phyloP scores from a whole-genome alignment of 2,113 vertebrate species.

The Hippocampus mohnikei region DNA sequence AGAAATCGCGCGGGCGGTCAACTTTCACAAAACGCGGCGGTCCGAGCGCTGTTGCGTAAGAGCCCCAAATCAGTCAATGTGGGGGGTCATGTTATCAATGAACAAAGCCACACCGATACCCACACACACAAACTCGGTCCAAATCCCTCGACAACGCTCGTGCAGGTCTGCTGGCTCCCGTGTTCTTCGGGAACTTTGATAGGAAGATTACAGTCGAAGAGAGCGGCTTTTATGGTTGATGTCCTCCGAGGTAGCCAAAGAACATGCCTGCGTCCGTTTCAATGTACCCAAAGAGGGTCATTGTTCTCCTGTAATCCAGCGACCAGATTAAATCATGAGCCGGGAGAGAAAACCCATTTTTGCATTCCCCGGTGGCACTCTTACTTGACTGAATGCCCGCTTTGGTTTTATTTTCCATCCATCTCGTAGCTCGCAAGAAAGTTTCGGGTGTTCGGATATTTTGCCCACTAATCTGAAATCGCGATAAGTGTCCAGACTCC shows the following conservation, averaged over 20 bases:
- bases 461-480: conserved; percentile 28
- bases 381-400: conserved; percentile 16
- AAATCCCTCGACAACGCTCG: conserved; percentile 16
- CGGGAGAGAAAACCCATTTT: conserved; percentile 11
- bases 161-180: conserved; percentile 28
- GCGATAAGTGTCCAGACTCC: conserved; percentile 16
- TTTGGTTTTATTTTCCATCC: background rate
- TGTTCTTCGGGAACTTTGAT: conserved; percentile 32
- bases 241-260: conserved; percentile 36
- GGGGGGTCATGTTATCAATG: conserved; percentile 57
- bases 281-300: conserved; percentile 26
- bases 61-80: conserved; percentile 24
- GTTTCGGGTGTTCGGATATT: conserved; percentile 6
- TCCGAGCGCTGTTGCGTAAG: conserved; percentile 34
- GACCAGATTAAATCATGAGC: conserved; percentile 32
- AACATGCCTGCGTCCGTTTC: conserved; percentile 34
- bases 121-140: conserved; percentile 18
- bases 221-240: conserved; percentile 38
- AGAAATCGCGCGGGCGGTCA: conserved; percentile 15
- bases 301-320: conserved; percentile 42
- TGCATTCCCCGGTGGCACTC: background rate
- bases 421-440: conserved; percentile 16
- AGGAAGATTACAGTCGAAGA: conserved; percentile 32
- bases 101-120: conserved; percentile 40
- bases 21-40: conserved; percentile 38